phyloP scores from a whole-genome alignment of 2,888 invertebrate species.

The Epinotia nisella region DNA sequence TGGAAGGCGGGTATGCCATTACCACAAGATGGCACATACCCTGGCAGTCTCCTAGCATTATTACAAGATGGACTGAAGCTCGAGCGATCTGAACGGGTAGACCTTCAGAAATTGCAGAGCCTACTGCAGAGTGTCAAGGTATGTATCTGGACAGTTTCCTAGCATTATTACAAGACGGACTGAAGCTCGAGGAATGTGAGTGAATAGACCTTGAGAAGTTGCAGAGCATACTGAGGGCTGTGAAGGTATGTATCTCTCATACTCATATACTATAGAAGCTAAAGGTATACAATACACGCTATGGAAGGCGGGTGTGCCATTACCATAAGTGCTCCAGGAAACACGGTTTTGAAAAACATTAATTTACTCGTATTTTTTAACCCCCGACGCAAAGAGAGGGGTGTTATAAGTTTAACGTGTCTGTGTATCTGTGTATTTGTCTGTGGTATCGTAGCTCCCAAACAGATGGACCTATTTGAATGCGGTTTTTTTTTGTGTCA shows the following conservation, averaged over 20 bases:
- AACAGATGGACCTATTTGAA: too few relatives aligned
- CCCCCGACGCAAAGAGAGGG: too few relatives aligned
- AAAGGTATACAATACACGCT: background rate
- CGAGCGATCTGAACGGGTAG: slow-evolving; percentile 59
- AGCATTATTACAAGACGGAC: slow-evolving; percentile 65
- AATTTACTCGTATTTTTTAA: too few relatives aligned
- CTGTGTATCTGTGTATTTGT: too few relatives aligned
- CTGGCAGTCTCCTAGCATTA: slow-evolving; percentile 68
- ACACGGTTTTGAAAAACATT: too few relatives aligned
- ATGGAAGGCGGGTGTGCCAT: background rate
- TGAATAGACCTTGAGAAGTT: slow-evolving; percentile 62
- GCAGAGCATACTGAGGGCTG: slow-evolving; percentile 63
- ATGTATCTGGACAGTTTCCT: slow-evolving; percentile 58
- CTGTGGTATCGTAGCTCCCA: too few relatives aligned
- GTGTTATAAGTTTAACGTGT: too few relatives aligned
- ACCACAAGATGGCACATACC: slow-evolving; percentile 73
- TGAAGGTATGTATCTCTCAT: slow-evolving; percentile 67
- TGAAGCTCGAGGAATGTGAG: slow-evolving; percentile 59
- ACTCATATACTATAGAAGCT: too few relatives aligned
- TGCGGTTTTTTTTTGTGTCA: too few relatives aligned
- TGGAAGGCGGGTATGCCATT: slow-evolving; percentile 68
- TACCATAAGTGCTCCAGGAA: too few relatives aligned
- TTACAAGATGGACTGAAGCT: slow-evolving; percentile 67
- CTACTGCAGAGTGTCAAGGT: slow-evolving; percentile 71
- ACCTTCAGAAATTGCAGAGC: slow-evolving; percentile 61